Percentiles rank a stretch among this genome's conserved stretches.
Evolutionary conservation across 2,797 vertebrate genomes (phyloP).

Genomic region (Sebastes variabilis): DNA sequence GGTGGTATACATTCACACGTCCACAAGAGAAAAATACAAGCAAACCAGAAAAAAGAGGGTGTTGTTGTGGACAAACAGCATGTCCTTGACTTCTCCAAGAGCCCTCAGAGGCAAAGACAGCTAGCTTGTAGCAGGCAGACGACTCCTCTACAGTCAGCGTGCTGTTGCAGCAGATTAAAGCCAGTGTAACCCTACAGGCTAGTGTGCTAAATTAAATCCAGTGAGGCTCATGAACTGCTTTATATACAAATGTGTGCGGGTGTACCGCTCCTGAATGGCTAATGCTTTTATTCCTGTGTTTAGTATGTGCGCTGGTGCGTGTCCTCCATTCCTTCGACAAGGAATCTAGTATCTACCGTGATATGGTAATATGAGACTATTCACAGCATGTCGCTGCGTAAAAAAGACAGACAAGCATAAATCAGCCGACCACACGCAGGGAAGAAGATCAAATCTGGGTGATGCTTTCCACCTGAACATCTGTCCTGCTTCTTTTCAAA

Average conservation of each 20-base stretch:
- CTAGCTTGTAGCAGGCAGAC: conserved; percentile 7
- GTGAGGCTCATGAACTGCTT: conserved; percentile 21
- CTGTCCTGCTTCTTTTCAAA: conserved; percentile 19
- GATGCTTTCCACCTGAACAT: conserved; percentile 28
- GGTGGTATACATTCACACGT: neutral
- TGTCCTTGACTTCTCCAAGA: conserved; percentile 25
- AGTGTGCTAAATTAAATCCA: conserved; percentile 36
- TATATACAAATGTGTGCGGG: neutral
- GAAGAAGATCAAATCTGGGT: conserved; percentile 3
- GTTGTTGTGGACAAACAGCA: conserved; percentile 1
- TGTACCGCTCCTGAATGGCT: conserved; percentile 8
- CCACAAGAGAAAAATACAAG: neutral
- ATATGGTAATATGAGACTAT: neutral
- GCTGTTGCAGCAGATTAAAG: conserved; percentile 37
- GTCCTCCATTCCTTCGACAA: neutral
- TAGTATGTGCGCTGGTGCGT: neutral
- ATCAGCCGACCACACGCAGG: neutral
- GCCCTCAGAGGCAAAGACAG: conserved; percentile 28
- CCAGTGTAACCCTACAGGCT: conserved; percentile 34
- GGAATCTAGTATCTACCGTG: conserved; percentile 4
- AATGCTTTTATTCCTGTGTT: neutral
- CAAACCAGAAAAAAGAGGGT: neutral
- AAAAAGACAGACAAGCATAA: conserved; percentile 16
- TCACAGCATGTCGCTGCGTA: neutral
- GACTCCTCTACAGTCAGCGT: neutral